Evolutionary conservation across 1,140 invertebrate genomes (phyloP), one percentile per base, ranked within the genome.

Genomic region (Anastrepha ludens): DNA sequence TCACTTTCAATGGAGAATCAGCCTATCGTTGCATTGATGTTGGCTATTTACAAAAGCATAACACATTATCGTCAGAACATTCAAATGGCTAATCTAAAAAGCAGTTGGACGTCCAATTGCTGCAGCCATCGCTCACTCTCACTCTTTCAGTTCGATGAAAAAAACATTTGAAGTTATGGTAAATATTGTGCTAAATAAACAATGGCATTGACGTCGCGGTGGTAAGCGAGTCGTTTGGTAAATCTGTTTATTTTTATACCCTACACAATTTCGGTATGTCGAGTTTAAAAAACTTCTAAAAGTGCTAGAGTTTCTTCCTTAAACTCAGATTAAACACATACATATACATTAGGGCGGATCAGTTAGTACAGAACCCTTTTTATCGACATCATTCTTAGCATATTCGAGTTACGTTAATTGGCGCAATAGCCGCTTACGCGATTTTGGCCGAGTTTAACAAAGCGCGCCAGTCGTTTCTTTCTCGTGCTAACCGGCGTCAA

Each of bases 111-210:
- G 47, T 29, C 47, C 74, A 55, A 55, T 55, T 81, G 74, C 47
- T 81, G 74, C 44, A 81, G 74, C 20, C 74, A 55, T 81, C 74
- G n/a, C 17, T 81, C 70, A 74, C 39, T 81, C 47, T 55, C 74
- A 58, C 47, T 81, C 74, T 29, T 81, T 4, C 17, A 55, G 55
- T 17, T 55, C 74, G 47, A 55, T 17, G 9, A 50, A 20, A 81
- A 81, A 55, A 6, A 55, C 50, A 55, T 55, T 67, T 55, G 17
- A 55, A 55, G 17, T 55, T 81, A 41, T 67, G 7, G 74, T 55
- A 50, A 81, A 81, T 55, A 29, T 29, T 29, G 29, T 29, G 15
- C n/a, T 81, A 74, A 74, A 74, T 29, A 74, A 74, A 47, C 70
- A 44, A 13, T 29, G 13, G 13, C 15, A 74, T 29, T 13, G 8